Evolutionary conservation across 2,888 invertebrate species (phyloP).

Genomic region (Acheta domesticus): DNA sequence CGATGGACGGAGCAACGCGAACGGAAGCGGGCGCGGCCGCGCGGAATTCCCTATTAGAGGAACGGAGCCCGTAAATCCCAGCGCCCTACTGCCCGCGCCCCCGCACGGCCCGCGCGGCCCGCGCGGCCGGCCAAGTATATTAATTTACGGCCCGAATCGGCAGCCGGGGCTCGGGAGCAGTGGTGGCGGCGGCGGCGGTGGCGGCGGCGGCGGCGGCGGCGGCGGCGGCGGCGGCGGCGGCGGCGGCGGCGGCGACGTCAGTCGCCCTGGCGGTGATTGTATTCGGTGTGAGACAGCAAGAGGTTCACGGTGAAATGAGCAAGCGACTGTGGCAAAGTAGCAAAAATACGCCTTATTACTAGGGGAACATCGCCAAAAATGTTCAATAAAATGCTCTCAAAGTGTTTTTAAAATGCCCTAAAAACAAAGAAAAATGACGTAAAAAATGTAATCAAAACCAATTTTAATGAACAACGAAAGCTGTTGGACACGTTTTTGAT

Average conservation of each 20-base stretch:
- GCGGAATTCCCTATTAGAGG: slow-evolving; percentile 1
- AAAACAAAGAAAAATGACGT: too few relatives aligned
- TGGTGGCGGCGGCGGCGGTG: background rate
- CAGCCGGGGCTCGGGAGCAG: background rate
- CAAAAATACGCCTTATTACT: too few relatives aligned
- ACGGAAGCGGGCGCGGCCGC: background rate
- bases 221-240: background rate
- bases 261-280: background rate
- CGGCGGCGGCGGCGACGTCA: background rate
- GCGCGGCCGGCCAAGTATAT: background rate
- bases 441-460: too few relatives aligned
- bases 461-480: too few relatives aligned
- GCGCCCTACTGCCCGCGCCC: background rate
- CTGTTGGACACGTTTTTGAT: too few relatives aligned
- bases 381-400: too few relatives aligned
- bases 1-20: background rate
- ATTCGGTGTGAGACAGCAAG: background rate
- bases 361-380: too few relatives aligned
- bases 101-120: background rate
- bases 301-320: background rate
- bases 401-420: too few relatives aligned
- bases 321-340: too few relatives aligned
- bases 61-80: background rate
- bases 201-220: background rate
- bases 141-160: background rate